Conservation (phyloP, 2,797 vertebrate genomes). For the Carcharodon carcharias region DNA sequence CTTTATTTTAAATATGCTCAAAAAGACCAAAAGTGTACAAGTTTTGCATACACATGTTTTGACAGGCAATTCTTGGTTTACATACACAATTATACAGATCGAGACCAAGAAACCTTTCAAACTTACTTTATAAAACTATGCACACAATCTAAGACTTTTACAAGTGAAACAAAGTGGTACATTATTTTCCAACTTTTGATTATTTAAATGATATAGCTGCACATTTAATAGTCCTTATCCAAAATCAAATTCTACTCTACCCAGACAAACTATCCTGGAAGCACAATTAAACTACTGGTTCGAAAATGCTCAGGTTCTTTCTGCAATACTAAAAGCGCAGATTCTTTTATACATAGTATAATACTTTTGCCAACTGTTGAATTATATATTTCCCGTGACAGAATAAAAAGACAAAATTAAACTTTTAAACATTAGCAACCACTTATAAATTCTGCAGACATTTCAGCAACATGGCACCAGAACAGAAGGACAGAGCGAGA, state of each 20-base stretch:
- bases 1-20: conserved; percentile 9
- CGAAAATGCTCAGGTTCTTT: no score
- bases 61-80: neutral
- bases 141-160: neutral
- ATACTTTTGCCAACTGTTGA: neutral
- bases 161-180: neutral
- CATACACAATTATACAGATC: neutral
- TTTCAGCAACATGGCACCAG: neutral
- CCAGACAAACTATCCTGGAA: neutral
- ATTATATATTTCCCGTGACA: neutral
- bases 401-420: neutral
- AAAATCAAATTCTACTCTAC: neutral
- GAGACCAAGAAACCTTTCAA: neutral
- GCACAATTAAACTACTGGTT: neutral
- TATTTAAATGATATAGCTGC: neutral
- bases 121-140: neutral
- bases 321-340: neutral
- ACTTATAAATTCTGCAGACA: neutral
- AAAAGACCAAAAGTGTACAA: neutral
- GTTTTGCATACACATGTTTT: neutral
- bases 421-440: neutral
- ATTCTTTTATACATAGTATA: neutral
- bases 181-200: neutral
- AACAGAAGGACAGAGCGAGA: neutral
- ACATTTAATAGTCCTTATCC: neutral